Conservation (phyloP, 2,888 invertebrate genomes). For the Matsumyia berberina region DNA sequence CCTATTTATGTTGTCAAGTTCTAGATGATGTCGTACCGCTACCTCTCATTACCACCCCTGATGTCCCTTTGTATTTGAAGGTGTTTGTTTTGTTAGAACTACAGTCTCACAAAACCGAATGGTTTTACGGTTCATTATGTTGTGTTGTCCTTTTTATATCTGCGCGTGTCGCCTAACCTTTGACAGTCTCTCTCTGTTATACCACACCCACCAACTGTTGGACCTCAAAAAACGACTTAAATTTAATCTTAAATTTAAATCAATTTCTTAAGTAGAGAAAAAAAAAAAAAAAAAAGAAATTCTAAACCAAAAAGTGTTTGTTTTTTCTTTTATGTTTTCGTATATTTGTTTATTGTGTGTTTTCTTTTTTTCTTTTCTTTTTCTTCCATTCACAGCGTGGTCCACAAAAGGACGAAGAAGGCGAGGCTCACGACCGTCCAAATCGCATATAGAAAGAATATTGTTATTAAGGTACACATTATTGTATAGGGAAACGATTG, state of each 20-base stretch:
- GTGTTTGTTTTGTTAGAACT: slow-evolving; percentile 3
- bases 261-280: slow-evolving; percentile 52
- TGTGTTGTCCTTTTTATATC: slow-evolving; percentile 10
- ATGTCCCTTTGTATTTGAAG: slow-evolving; percentile 10
- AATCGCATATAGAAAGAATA: slow-evolving; percentile 77
- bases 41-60: slow-evolving; percentile 5
- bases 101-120: background rate
- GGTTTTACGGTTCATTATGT: too few relatives aligned
- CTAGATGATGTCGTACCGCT: slow-evolving; percentile 20
- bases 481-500: slow-evolving; percentile 58
- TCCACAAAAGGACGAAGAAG: slow-evolving; percentile 83
- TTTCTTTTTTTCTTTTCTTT: slow-evolving; percentile 76
- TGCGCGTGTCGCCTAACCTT: background rate
- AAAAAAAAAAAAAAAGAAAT: slow-evolving; percentile 70
- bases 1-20: slow-evolving; percentile 47
- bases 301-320: slow-evolving; percentile 75
- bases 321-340: slow-evolving; percentile 72
- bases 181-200: slow-evolving; percentile 3
- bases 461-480: slow-evolving; percentile 73
- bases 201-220: slow-evolving; percentile 9
- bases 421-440: slow-evolving; percentile 78
- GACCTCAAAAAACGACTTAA: slow-evolving; percentile 17
- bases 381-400: slow-evolving; percentile 79
- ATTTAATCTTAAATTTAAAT: slow-evolving; percentile 46
- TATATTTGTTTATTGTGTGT: slow-evolving; percentile 77